A percentile compares a stretch with the other conserved stretches of the same genome.
These are phyloP conservation scores for Andrena flavipes DNA, from an alignment of 2,888 invertebrate species.

Conservation along the genomic window DNA sequence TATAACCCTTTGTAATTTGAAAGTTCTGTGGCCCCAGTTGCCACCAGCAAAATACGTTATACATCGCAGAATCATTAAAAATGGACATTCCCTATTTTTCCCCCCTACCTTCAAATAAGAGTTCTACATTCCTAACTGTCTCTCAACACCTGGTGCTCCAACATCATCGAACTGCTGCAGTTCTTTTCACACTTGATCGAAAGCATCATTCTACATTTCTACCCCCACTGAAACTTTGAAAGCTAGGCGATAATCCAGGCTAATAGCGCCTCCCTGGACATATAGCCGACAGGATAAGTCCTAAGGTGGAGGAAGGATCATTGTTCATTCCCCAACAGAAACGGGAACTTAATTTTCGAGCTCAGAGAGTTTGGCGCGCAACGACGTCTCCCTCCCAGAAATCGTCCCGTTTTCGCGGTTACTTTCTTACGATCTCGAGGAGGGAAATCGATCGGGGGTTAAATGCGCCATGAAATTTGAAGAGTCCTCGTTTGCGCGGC, in stretches of 20 bases:
- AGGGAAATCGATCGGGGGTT: conserved; percentile 72
- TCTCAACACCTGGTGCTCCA: too few species aligned
- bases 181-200: too few species aligned
- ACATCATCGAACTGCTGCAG: too few species aligned
- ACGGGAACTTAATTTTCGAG: conserved; percentile 43
- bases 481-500: conserved; percentile 35
- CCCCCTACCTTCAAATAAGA: too few species aligned
- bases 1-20: too few species aligned
- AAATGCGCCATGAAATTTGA: conserved; percentile 77
- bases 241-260: conserved; percentile 24
- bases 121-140: too few species aligned
- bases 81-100: too few species aligned
- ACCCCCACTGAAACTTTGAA: conserved; percentile 19
- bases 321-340: conserved; percentile 16
- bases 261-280: conserved; percentile 7
- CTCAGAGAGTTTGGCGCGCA: conserved; percentile 29
- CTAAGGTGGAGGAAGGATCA: conserved; percentile 51
- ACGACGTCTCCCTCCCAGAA: conserved; percentile 24
- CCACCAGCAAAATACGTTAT: too few species aligned
- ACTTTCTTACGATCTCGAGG: conserved; percentile 32
- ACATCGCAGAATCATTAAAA: too few species aligned
- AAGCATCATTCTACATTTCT: background rate
- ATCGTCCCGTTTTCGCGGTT: conserved; percentile 19
- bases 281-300: conserved; percentile 41
- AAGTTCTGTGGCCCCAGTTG: too few species aligned